These are phyloP conservation scores for Sitophilus oryzae DNA, from an alignment of 1,140 invertebrate genomes.

Conservation along the genomic window DNA sequence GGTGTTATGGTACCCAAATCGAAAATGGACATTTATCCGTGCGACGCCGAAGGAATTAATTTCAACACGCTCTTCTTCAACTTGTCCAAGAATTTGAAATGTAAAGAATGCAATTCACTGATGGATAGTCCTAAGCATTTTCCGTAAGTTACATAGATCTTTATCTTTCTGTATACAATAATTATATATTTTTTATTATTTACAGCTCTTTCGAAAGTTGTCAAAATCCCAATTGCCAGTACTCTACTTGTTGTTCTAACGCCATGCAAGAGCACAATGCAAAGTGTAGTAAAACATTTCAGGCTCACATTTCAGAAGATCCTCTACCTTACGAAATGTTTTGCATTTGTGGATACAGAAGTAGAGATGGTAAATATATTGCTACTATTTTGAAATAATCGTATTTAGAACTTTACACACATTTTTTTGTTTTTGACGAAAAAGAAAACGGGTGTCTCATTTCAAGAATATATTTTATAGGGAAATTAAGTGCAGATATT, in stretches of 20 bases:
- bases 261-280: constrained; percentile 65
- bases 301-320: constrained; percentile 48
- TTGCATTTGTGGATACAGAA: constrained; percentile 68
- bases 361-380: constrained; percentile 53
- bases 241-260: constrained; percentile 66
- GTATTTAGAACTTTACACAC: not conserved
- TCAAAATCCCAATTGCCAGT: constrained; percentile 60
- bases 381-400: constrained; percentile 2
- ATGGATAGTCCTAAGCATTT: constrained; percentile 61
- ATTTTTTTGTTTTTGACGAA: too few relatives aligned
- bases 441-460: too few relatives aligned
- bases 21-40: constrained; percentile 46
- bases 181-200: constrained; percentile 1
- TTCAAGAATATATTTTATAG: too few relatives aligned
- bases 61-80: constrained; percentile 31
- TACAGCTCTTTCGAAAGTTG: constrained; percentile 65
- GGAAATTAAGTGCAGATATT: too few relatives aligned
- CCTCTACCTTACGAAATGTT: constrained; percentile 56
- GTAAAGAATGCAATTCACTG: constrained; percentile 65
- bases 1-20: constrained; percentile 46
- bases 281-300: constrained; percentile 51
- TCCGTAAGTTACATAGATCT: constrained; percentile 50
- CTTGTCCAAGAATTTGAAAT: constrained; percentile 50
- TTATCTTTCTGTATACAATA: not conserved
- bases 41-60: constrained; percentile 34